Conservation (phyloP, 1,140 invertebrate genomes). For the Nasonia vitripennis region DNA sequence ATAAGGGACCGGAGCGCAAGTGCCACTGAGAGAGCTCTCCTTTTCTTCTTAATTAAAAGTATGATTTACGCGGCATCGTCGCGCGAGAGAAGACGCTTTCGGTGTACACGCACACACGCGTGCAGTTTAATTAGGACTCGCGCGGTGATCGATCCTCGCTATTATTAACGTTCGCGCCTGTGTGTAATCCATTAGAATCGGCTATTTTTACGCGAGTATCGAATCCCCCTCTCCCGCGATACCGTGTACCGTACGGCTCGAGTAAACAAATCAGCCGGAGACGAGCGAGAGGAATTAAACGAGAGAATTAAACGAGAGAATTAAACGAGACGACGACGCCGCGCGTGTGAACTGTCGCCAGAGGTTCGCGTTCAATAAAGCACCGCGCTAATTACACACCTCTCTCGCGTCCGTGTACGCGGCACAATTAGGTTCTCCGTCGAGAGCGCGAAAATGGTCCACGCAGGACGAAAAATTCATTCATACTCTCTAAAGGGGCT, state of each 20-base stretch:
- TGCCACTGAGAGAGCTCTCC: neutral
- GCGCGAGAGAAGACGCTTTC: neutral
- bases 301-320: too few relatives aligned
- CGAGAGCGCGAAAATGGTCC: neutral
- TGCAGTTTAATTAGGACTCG: neutral
- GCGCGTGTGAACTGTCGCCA: constrained; percentile 6
- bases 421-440: neutral
- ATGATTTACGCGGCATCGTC: constrained; percentile 45
- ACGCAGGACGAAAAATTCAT: neutral
- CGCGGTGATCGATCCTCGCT: neutral
- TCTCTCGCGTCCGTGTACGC: too few relatives aligned
- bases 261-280: too few relatives aligned
- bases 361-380: constrained; percentile 29
- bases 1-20: neutral
- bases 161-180: neutral
- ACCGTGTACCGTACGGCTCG: too few relatives aligned
- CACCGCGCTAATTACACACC: constrained; percentile 2
- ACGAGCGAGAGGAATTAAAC: too few relatives aligned
- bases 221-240: too few relatives aligned
- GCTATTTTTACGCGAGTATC: too few relatives aligned
- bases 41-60: constrained; percentile 54
- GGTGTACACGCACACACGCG: neutral
- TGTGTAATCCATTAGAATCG: neutral
- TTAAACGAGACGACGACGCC: too few relatives aligned
- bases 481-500: neutral